phyloP scores from a whole-genome alignment of 2,797 vertebrate genomes.

The Okamejei kenojei region DNA sequence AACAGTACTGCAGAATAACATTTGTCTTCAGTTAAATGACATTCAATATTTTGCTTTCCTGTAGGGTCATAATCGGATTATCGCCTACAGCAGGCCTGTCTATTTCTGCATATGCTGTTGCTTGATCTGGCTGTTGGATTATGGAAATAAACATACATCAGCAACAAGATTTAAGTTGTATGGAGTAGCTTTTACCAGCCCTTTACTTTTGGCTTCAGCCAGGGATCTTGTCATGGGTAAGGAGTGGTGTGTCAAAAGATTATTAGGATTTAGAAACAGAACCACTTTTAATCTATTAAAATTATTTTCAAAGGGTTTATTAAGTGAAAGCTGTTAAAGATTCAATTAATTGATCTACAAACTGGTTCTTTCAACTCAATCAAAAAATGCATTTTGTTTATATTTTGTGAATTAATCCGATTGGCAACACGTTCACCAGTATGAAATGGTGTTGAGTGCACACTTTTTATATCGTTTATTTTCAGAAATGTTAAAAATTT shows the following conservation, averaged over 20 bases:
- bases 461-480: not conserved
- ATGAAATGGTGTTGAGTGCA: not conserved
- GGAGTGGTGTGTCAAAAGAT: slow-evolving; percentile 28
- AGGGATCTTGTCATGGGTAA: slow-evolving; percentile 91
- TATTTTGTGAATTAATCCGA: not conserved
- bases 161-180: slow-evolving; percentile 79
- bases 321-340: not conserved
- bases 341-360: not conserved
- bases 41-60: slow-evolving; percentile 39
- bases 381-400: not conserved
- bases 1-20: not conserved
- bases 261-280: not conserved
- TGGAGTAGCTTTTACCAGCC: slow-evolving; percentile 84
- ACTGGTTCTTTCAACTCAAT: not conserved
- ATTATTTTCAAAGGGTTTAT: not conserved
- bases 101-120: slow-evolving; percentile 98
- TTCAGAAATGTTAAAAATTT: not conserved
- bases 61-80: slow-evolving; percentile 97
- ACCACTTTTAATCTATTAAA: not conserved
- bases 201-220: slow-evolving; percentile 80
- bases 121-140: slow-evolving; percentile 93
- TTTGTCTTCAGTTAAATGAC: not conserved
- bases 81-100: slow-evolving; percentile 96
- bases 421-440: not conserved
- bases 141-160: slow-evolving; percentile 75